These are phyloP conservation scores for Hiodon alosoides DNA, from an alignment of 2,113 vertebrate genomes.

Conservation along the genomic window DNA sequence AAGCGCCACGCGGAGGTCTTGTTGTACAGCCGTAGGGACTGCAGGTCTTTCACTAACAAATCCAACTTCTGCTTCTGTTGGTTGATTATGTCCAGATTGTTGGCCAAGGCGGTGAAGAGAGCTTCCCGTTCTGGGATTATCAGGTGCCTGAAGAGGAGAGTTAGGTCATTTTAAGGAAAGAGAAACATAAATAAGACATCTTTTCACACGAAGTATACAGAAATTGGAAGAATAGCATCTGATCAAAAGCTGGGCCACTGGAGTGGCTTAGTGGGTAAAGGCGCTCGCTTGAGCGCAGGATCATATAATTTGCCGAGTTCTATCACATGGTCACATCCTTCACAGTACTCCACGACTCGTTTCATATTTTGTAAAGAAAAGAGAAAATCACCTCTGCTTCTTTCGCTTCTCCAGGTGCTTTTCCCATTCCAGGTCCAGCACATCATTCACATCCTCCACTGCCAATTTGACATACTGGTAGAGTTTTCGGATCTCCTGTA, in stretches of 20 bases:
- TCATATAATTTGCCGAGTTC: too few relatives aligned
- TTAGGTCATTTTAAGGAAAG: not conserved
- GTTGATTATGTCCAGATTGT: constrained; percentile 88
- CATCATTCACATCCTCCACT: constrained; percentile 89
- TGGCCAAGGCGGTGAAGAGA: constrained; percentile 83
- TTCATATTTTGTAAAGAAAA: not conserved
- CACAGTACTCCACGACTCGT: not conserved
- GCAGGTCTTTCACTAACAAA: constrained; percentile 71
- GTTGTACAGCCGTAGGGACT: constrained; percentile 82
- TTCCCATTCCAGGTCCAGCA: constrained; percentile 93
- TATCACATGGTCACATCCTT: not conserved
- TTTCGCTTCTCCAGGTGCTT: constrained; percentile 82
- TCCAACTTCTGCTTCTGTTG: constrained; percentile 84
- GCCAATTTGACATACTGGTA: constrained; percentile 90
- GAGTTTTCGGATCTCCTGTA: constrained; percentile 83
- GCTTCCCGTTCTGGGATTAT: constrained; percentile 83
- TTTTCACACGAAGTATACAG: not conserved
- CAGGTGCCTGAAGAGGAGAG: constrained; percentile 67
- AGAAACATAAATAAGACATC: not conserved
- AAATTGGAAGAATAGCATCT: not conserved
- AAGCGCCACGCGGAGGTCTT: constrained; percentile 61
- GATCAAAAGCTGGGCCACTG: too few relatives aligned
- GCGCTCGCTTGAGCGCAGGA: too few relatives aligned
- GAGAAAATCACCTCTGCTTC: constrained; percentile 72
- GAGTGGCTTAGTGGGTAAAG: too few relatives aligned